Evolutionary conservation across 2,113 vertebrate genomes (phyloP).

Genomic region (Macrotis lagotis): DNA sequence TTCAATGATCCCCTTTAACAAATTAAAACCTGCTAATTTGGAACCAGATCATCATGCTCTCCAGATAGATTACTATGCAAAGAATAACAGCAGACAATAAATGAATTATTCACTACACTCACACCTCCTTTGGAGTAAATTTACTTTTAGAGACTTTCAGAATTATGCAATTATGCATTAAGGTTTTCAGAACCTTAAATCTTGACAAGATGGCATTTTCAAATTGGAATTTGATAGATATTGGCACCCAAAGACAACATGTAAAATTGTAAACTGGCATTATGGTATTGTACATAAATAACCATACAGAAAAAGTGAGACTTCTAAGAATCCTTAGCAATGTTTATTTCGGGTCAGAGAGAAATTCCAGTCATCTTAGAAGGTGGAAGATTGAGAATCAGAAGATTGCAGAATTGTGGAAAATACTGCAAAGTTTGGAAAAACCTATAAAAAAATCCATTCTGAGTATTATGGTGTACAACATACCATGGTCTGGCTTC

Average conservation of each 20-base stretch:
- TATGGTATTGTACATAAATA: not conserved
- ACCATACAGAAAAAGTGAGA: not conserved
- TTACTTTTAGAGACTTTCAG: not conserved
- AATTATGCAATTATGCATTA: not conserved
- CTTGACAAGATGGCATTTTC: not conserved
- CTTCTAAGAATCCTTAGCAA: not conserved
- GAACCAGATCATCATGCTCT: not conserved
- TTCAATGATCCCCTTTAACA: not conserved
- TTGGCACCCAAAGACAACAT: not conserved
- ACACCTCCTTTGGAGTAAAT: not conserved
- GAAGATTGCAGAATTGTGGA: not conserved
- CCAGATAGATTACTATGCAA: not conserved
- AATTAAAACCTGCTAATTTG: not conserved
- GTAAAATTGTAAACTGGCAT: not conserved
- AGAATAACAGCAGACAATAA: not conserved
- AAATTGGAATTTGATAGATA: not conserved
- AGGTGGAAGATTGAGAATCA: not conserved
- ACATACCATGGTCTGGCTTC: not conserved
- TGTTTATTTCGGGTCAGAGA: not conserved
- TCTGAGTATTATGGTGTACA: not conserved
- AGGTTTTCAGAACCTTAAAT: not conserved
- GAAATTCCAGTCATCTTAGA: not conserved
- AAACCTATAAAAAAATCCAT: conserved; percentile 1
- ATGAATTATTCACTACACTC: not conserved
- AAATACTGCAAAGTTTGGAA: not conserved